A percentile compares a stretch with the other conserved stretches of the same genome.
Evolutionary conservation across 2,797 vertebrate species (phyloP).

Genomic region (Cercopithecus mitis): DNA sequence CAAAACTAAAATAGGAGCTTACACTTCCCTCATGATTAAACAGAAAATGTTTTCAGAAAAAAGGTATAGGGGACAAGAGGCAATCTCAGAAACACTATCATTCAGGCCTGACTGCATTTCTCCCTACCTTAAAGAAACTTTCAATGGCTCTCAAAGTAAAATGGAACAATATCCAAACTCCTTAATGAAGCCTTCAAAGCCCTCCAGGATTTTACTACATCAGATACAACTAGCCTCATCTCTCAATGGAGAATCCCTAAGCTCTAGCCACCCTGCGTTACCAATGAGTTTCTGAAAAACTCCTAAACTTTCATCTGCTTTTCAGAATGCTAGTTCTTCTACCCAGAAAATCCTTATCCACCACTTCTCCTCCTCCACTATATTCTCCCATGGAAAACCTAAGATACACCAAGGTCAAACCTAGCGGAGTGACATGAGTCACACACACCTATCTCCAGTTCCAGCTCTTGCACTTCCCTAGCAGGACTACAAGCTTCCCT

Average conservation of each 20-base stretch:
- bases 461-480: background rate
- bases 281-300: background rate
- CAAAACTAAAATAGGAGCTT: background rate
- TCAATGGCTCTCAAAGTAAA: background rate
- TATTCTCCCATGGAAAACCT: background rate
- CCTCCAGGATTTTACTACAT: background rate
- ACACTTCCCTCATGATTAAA: background rate
- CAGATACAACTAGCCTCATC: background rate
- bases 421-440: background rate
- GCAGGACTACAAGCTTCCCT: background rate
- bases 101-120: background rate
- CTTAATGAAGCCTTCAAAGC: background rate
- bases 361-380: background rate
- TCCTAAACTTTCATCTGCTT: background rate
- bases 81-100: background rate
- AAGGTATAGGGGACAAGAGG: background rate
- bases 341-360: background rate
- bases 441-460: background rate
- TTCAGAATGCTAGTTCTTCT: background rate
- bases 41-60: background rate
- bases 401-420: background rate
- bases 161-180: background rate
- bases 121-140: background rate
- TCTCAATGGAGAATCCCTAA: background rate
- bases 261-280: background rate